phyloP scores from a whole-genome alignment of 2,113 vertebrate species.

The Riparia riparia region DNA sequence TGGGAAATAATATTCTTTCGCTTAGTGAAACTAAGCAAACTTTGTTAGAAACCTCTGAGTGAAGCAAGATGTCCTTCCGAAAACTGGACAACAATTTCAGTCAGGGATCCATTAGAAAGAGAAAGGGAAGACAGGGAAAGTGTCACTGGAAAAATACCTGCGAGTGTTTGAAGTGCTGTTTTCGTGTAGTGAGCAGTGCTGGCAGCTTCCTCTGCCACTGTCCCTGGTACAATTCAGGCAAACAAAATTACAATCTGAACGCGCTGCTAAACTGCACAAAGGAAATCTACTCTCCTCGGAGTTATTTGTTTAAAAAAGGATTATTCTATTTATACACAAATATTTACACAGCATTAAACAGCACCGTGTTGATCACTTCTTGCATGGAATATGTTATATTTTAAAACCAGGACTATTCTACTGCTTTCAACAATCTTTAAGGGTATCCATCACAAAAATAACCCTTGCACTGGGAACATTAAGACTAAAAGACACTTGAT shows the following conservation, averaged over 20 bases:
- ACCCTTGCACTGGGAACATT: background rate
- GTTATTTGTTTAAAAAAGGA: conserved; percentile 11
- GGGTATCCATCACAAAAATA: background rate
- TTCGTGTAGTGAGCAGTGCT: background rate
- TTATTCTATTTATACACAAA: conserved; percentile 15
- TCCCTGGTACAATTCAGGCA: background rate
- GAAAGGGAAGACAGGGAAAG: background rate
- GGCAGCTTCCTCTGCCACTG: background rate
- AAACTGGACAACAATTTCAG: conserved; percentile 12
- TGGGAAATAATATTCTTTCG: conserved; percentile 37
- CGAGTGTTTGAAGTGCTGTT: background rate
- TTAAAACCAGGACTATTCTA: background rate
- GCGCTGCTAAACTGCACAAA: background rate
- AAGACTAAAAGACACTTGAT: background rate
- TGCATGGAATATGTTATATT: background rate
- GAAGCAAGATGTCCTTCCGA: background rate
- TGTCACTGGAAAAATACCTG: background rate
- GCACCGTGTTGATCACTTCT: background rate
- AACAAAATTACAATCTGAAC: background rate
- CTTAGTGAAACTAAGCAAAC: conserved; percentile 2
- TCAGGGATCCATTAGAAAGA: background rate
- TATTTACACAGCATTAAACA: conserved; percentile 23
- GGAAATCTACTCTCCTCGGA: background rate
- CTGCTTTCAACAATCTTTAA: background rate
- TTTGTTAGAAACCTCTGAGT: conserved; percentile 39